Conservation (phyloP, 92 coral and sea anemone genomes). For the Phymanthus crucifer region DNA sequence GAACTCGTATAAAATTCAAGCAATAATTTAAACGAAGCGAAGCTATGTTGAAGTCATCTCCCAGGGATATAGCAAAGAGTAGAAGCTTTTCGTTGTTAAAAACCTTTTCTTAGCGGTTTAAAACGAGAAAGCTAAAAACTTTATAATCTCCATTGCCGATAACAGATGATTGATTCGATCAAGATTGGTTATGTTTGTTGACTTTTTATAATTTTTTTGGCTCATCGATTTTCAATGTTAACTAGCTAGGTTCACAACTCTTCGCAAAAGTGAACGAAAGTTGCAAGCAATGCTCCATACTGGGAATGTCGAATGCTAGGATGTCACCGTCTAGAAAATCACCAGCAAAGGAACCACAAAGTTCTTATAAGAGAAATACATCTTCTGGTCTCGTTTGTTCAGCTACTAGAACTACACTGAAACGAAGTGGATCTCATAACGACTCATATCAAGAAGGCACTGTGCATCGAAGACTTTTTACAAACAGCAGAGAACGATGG, state of each 20-base stretch:
- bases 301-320: neutral
- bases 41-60: neutral
- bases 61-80: neutral
- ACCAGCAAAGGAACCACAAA: conserved; percentile 4
- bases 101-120: neutral
- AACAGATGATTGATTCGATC: conserved; percentile 5
- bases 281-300: neutral
- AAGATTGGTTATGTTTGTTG: conserved; percentile 5
- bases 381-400: neutral
- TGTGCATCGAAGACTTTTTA: conserved; percentile 55
- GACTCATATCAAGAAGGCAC: conserved; percentile 10
- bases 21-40: neutral
- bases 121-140: neutral
- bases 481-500: conserved; percentile 88
- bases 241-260: neutral
- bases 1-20: neutral
- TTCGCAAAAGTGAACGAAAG: neutral
- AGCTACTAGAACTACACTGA: neutral
- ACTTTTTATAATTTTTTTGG: conserved; percentile 1
- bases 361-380: neutral
- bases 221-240: neutral
- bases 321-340: conserved; percentile 25
- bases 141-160: neutral
- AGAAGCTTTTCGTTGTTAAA: neutral
- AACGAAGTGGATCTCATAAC: neutral